Evolutionary conservation across 2,888 invertebrate genomes (phyloP).

Genomic region (Andricus curvator): DNA sequence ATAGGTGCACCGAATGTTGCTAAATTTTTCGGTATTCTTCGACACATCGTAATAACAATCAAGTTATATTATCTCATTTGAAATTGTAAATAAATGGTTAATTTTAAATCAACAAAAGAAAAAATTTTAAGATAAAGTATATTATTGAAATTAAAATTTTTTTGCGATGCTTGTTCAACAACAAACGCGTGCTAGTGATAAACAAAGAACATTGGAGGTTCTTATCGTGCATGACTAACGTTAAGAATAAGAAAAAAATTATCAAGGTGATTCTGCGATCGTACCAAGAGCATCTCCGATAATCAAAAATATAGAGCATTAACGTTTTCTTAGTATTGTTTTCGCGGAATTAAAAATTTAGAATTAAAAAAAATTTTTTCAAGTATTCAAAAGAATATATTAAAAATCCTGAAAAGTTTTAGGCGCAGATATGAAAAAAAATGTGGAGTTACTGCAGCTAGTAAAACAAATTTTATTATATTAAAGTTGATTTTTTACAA

Average conservation of each 20-base stretch:
- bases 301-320: neutral
- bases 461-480: too few relatives aligned
- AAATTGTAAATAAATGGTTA: too few relatives aligned
- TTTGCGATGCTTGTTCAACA: conserved; percentile 27
- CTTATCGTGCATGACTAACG: conserved; percentile 31
- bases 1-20: too few relatives aligned
- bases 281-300: neutral
- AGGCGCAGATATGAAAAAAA: neutral
- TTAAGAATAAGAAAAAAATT: conserved; percentile 27
- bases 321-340: neutral
- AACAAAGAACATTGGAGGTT: conserved; percentile 25
- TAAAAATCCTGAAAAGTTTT: neutral
- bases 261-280: conserved; percentile 26
- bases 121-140: neutral
- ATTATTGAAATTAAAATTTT: conserved; percentile 23
- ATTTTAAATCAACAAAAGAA: too few relatives aligned
- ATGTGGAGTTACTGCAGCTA: neutral
- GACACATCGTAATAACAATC: too few relatives aligned
- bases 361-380: too few relatives aligned
- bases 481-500: neutral
- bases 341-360: neutral
- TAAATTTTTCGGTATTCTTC: too few relatives aligned
- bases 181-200: conserved; percentile 23
- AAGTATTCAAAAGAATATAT: neutral
- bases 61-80: too few relatives aligned